These are phyloP conservation scores for Agrochola litura DNA, from an alignment of 2,888 invertebrate genomes.

Conservation along the genomic window DNA sequence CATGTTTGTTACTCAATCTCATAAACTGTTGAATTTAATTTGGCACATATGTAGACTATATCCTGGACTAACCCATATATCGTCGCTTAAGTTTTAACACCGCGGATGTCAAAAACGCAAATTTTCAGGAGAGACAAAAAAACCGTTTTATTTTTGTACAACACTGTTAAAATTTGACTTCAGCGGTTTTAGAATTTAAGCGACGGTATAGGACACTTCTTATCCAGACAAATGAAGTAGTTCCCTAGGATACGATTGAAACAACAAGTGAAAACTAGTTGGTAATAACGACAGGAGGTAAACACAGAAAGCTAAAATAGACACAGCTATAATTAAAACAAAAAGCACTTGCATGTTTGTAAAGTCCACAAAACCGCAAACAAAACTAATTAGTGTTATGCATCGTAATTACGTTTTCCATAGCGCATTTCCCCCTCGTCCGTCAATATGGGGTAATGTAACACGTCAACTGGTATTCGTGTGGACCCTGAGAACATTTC, in stretches of 20 bases:
- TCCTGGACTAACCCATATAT: no score
- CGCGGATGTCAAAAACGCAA: no score
- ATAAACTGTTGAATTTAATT: neutral
- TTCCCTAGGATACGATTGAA: neutral
- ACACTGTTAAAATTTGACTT: no score
- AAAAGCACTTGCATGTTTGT: slow-evolving; percentile 22
- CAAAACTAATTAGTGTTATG: slow-evolving; percentile 50
- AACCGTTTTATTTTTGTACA: no score
- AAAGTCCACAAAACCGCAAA: slow-evolving; percentile 38
- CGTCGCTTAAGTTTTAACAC: no score
- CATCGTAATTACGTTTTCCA: slow-evolving; percentile 42
- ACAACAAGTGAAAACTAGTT: neutral
- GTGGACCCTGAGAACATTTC: slow-evolving; percentile 69
- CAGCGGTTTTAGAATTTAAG: no score
- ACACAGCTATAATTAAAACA: slow-evolving; percentile 9
- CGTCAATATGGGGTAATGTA: slow-evolving; percentile 46
- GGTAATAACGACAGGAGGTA: slow-evolving; percentile 1
- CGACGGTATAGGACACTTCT: neutral
- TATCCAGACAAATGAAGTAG: neutral
- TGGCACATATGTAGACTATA: neutral
- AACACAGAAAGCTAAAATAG: neutral
- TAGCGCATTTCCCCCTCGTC: slow-evolving; percentile 45
- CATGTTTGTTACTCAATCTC: neutral
- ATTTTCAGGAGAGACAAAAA: no score
- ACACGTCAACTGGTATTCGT: slow-evolving; percentile 57